phyloP scores from a whole-genome alignment of 2,113 vertebrate species.

The Stomatorhinus ivindoensis region DNA sequence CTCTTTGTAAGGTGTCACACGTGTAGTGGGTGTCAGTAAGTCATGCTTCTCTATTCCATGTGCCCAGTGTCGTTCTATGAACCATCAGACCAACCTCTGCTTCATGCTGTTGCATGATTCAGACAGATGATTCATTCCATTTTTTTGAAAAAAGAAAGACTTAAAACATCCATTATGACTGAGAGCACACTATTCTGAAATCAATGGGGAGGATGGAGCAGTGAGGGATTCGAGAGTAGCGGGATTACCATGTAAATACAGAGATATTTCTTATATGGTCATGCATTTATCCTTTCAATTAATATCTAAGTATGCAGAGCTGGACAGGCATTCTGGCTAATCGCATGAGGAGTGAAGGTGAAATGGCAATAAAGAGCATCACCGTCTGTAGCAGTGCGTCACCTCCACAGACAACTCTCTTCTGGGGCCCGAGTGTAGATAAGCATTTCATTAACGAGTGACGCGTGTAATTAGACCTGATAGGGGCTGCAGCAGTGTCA shows the following conservation, averaged over 20 bases:
- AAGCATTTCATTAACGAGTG: background rate
- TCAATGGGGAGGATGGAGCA: background rate
- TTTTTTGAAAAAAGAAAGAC: background rate
- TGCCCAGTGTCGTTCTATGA: background rate
- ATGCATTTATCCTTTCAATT: conserved; percentile 1
- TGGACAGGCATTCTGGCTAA: background rate
- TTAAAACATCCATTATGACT: conserved; percentile 6
- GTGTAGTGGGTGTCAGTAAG: background rate
- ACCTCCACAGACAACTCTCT: background rate
- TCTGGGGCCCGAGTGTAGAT: background rate
- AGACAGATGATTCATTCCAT: conserved; percentile 3
- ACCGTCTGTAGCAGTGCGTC: background rate
- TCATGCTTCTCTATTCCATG: background rate
- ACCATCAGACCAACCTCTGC: background rate
- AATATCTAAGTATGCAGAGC: background rate
- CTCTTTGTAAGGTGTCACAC: background rate
- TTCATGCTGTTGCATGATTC: background rate
- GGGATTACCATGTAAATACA: background rate
- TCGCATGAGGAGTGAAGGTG: background rate
- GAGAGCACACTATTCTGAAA: background rate
- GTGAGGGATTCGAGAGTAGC: background rate
- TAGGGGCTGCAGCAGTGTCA: background rate
- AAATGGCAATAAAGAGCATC: background rate
- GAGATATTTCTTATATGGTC: background rate
- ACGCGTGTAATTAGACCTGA: background rate